Conservation (phyloP, 2,888 invertebrate genomes). For the Mellilla xanthometata region DNA sequence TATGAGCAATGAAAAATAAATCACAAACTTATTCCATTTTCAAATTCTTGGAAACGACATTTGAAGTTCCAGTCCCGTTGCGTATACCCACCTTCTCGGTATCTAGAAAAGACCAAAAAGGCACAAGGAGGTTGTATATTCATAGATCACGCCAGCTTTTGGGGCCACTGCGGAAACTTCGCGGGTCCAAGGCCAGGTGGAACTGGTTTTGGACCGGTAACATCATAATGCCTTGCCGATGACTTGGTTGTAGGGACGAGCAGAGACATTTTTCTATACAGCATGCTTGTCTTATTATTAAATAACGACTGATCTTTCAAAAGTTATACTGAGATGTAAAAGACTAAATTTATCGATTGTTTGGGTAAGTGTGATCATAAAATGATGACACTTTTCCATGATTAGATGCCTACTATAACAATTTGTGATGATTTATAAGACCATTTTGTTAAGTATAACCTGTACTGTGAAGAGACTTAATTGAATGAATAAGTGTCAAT, state of each 20-base stretch:
- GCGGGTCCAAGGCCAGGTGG: constrained; percentile 61
- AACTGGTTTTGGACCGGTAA: constrained; percentile 58
- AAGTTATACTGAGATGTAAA: too few species aligned
- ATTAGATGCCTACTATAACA: too few species aligned
- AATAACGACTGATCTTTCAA: too few species aligned
- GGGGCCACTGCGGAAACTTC: constrained; percentile 68
- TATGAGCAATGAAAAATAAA: neutral
- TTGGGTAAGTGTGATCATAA: too few species aligned
- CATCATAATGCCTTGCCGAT: constrained; percentile 31
- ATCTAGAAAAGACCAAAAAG: constrained; percentile 15
- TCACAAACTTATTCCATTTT: neutral
- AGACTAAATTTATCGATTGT: too few species aligned
- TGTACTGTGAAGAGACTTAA: too few species aligned
- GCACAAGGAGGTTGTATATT: constrained; percentile 23
- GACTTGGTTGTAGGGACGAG: constrained; percentile 19
- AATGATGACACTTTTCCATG: too few species aligned
- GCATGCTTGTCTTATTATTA: too few species aligned
- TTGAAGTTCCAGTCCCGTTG: neutral
- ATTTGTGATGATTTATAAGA: too few species aligned
- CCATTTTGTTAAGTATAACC: too few species aligned
- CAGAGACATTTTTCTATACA: constrained; percentile 6
- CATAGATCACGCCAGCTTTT: constrained; percentile 36
- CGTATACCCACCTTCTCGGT: constrained; percentile 4
- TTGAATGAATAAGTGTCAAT: too few species aligned
- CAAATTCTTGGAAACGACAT: constrained; percentile 1